Evolutionary conservation across 2,888 invertebrate genomes (phyloP).

Genomic region (Entomobrya proxima): DNA sequence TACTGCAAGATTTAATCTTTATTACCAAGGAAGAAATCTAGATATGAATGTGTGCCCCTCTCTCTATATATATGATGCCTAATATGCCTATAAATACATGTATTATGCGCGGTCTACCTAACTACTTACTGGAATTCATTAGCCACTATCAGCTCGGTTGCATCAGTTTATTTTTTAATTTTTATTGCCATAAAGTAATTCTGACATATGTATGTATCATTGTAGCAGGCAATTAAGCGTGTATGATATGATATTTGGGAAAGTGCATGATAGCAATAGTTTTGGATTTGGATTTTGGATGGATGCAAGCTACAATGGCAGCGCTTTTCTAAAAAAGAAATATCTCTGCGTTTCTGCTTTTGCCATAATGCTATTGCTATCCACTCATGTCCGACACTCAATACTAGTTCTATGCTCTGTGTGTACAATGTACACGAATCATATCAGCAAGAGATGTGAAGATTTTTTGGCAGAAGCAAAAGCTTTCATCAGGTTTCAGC

Average conservation of each 20-base stretch:
- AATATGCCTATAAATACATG: neutral
- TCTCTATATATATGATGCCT: neutral
- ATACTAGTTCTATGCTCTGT: neutral
- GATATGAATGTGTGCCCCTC: neutral
- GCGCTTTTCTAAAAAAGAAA: neutral
- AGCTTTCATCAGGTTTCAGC: constrained; percentile 48
- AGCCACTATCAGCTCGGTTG: constrained; percentile 26
- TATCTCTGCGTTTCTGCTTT: neutral
- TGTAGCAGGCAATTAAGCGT: constrained; percentile 47
- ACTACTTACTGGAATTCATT: constrained; percentile 43
- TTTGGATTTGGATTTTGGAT: no score
- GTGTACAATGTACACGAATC: neutral
- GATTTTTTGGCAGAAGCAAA: constrained; percentile 21
- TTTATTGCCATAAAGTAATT: constrained; percentile 50
- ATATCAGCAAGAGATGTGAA: neutral
- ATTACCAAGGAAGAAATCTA: constrained; percentile 46
- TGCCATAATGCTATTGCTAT: neutral
- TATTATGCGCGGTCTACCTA: neutral
- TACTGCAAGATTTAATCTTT: constrained; percentile 58
- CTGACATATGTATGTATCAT: constrained; percentile 47
- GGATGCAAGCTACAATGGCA: neutral
- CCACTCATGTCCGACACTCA: neutral
- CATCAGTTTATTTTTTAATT: constrained; percentile 52
- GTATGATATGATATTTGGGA: constrained; percentile 33
- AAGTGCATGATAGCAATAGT: constrained; percentile 17